Conservation (phyloP, 2,888 invertebrate genomes). For the Hyles lineata region DNA sequence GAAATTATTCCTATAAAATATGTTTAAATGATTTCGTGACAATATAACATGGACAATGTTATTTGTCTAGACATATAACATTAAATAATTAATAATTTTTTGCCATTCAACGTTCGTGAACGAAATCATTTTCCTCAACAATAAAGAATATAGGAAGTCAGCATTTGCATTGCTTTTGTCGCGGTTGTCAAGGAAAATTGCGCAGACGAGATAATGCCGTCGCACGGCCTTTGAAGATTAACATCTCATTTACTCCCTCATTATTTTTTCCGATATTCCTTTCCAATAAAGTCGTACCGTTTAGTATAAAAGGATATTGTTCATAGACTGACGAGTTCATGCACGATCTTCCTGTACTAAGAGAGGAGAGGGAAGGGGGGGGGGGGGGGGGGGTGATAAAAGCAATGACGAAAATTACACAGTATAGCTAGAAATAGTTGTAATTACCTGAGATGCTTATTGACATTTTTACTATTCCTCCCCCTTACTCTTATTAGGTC, state of each 20-base stretch:
- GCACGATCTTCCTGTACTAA: too few relatives aligned
- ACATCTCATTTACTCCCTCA: conserved; percentile 18
- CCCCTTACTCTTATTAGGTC: too few relatives aligned
- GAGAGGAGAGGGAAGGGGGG: too few relatives aligned
- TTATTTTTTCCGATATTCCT: conserved; percentile 21
- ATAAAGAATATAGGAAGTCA: neutral
- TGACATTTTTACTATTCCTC: too few relatives aligned
- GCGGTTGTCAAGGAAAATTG: neutral
- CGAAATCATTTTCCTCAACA: neutral
- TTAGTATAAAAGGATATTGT: neutral
- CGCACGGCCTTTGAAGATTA: conserved; percentile 9
- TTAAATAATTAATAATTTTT: neutral
- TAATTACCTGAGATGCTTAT: too few relatives aligned
- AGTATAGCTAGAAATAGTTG: too few relatives aligned
- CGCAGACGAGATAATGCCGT: neutral
- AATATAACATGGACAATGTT: too few relatives aligned
- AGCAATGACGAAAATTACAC: too few relatives aligned
- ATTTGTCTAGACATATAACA: neutral
- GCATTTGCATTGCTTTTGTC: neutral
- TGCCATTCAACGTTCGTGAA: neutral
- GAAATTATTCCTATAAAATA: too few relatives aligned
- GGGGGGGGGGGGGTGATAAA: too few relatives aligned
- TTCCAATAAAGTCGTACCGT: conserved; percentile 15
- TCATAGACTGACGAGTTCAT: neutral
- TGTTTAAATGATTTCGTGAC: too few relatives aligned